Conservation (phyloP, 2,113 vertebrate species). For the Ptyas mucosa region DNA sequence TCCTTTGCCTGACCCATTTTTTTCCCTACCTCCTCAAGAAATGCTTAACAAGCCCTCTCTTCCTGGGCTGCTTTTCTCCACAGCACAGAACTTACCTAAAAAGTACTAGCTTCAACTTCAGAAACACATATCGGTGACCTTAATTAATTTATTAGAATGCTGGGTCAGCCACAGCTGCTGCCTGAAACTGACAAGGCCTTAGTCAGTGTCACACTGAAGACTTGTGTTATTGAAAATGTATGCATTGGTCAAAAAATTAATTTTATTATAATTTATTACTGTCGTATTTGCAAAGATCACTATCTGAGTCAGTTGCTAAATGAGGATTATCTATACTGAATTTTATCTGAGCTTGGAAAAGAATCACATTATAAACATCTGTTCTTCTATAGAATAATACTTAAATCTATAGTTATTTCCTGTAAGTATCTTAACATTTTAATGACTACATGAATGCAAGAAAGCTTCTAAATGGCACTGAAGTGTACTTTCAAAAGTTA, state of each 20-base stretch:
- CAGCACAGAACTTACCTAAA: neutral
- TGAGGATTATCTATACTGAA: neutral
- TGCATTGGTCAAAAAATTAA: neutral
- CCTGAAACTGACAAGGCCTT: neutral
- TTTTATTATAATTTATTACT: neutral
- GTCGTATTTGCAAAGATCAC: neutral
- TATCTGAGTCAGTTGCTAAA: neutral
- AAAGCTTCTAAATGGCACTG: neutral
- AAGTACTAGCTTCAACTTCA: neutral
- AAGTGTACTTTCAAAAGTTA: neutral
- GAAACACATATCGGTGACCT: neutral
- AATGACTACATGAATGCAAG: neutral
- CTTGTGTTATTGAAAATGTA: neutral
- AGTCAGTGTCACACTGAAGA: neutral
- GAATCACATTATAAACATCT: neutral
- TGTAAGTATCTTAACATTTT: neutral
- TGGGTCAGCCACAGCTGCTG: neutral
- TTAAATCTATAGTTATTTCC: neutral
- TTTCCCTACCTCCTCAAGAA: neutral
- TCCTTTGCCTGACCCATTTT: neutral
- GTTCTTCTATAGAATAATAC: neutral
- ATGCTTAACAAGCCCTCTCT: neutral
- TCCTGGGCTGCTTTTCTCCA: neutral
- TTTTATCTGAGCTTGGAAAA: neutral
- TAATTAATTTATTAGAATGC: neutral